phyloP scores from a whole-genome alignment of 2,888 invertebrate species.

The Lordiphosa fenestrarum region DNA sequence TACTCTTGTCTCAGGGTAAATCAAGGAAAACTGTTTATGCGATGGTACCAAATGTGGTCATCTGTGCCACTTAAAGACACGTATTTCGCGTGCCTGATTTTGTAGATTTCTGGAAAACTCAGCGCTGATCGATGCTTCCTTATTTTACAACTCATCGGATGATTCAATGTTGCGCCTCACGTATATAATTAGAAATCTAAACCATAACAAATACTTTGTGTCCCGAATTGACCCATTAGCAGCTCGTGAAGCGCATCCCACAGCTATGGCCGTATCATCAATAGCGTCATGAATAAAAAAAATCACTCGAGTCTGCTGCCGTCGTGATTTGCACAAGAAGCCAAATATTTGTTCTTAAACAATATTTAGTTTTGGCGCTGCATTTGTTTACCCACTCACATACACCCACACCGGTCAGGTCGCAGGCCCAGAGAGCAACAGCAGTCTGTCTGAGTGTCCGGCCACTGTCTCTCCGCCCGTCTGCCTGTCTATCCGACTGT shows the following conservation, averaged over 20 bases:
- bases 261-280: conserved; percentile 38
- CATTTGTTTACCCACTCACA: conserved; percentile 62
- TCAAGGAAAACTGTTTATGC: conserved; percentile 37
- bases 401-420: conserved; percentile 28
- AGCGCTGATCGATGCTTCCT: conserved; percentile 43
- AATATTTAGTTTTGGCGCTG: conserved; percentile 71
- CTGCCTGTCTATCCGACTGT: conserved; percentile 3
- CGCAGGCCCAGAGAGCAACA: conserved; percentile 46
- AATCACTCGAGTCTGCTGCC: conserved; percentile 38
- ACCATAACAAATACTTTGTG: conserved; percentile 32
- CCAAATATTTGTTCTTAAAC: conserved; percentile 73
- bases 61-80: too few relatives aligned
- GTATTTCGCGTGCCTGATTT: not conserved
- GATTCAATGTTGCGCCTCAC: conserved; percentile 8
- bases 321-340: conserved; percentile 69
- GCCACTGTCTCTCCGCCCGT: conserved; percentile 8
- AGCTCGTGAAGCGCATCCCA: conserved; percentile 70
- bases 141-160: conserved; percentile 28
- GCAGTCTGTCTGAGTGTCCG: conserved; percentile 7
- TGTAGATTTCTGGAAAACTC: not conserved
- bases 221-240: conserved; percentile 74
- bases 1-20: not conserved
- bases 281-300: conserved; percentile 54
- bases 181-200: conserved; percentile 2
- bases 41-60: conserved; percentile 9